Base-by-base conservation (phyloP, 2,888 invertebrate genomes). In the Epinotia bilunana region DNA sequence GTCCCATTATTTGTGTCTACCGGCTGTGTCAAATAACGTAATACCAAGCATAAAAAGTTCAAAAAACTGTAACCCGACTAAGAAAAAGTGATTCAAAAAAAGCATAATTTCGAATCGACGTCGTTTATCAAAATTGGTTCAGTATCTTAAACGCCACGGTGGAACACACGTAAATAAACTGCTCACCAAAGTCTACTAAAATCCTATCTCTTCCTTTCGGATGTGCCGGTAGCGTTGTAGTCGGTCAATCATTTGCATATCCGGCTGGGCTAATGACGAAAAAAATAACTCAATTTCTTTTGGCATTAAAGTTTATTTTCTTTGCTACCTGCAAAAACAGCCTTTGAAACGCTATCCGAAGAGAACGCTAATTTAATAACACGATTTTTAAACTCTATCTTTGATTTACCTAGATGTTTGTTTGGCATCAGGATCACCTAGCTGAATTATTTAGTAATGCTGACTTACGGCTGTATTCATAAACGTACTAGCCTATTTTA, bases 1-100 rank as follows among this genome's bases (percentile, higher is more conserved):
- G 65, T 61, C 18, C 71, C 61, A 62, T 71, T 61, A 71, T 60
- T 69, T 57, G 33, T 43, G 12, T 63, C 18, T 43, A n/a, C 16
- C 11, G 43, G 5, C 7, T 20, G n/a, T 20, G n/a, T 20, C 7
- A 43, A 43, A 12, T 20, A 20, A n/a, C n/a, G 13, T 2, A 33
- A 7, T 61, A 61, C n/a, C n/a, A 39, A 39, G 39, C 9, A 39
- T 39, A 39, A 39, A 39, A 7, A 39, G 39, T 9, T 39, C 1
- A 9, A 39, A 39, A 33, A 6, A 33, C 33, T 7, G 39, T 39
- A 33, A 7, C 7, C 33, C 33, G 33, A 33, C 33, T 33, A 33
- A 5, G 33, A 7, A 33, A 6, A 33, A 6, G 33, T 6, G 6
- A 33, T 6, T 28, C 3, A 28, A 28, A 28, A 28, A 28, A 28